These are phyloP conservation scores for Candidula unifasciata DNA, from an alignment of 2,888 invertebrate genomes.

Conservation along the genomic window DNA sequence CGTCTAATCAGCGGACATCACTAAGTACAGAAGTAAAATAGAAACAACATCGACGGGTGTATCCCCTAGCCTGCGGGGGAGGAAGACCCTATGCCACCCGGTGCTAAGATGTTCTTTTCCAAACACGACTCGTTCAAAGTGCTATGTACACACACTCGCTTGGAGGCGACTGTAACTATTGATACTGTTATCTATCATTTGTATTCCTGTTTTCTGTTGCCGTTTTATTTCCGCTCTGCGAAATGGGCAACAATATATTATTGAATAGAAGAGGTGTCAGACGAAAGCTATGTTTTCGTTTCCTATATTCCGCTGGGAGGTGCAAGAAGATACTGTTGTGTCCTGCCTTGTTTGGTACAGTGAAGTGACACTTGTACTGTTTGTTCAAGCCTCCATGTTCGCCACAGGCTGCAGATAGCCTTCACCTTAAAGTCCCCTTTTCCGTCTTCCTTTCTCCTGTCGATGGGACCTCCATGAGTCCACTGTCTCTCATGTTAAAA, in stretches of 20 bases:
- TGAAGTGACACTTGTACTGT: constrained; percentile 26
- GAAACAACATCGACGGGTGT: no score
- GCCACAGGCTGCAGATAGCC: neutral
- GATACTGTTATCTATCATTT: neutral
- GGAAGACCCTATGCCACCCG: no score
- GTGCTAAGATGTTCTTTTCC: no score
- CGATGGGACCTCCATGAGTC: neutral
- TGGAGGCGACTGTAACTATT: neutral
- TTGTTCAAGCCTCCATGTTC: constrained; percentile 23
- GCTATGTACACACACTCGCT: no score
- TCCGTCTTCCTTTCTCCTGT: neutral
- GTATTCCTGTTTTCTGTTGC: neutral
- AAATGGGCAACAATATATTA: constrained; percentile 4
- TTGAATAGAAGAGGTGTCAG: no score
- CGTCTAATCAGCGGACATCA: no score
- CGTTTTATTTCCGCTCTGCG: neutral
- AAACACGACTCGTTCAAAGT: no score
- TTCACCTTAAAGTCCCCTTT: neutral
- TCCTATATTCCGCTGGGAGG: neutral
- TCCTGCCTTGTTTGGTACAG: neutral
- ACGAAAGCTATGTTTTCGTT: constrained; percentile 16
- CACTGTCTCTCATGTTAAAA: neutral
- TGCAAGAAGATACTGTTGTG: constrained; percentile 23
- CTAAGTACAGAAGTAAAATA: no score
- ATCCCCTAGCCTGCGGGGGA: no score